These are phyloP conservation scores for Saccopteryx leptura DNA, from an alignment of 2,113 vertebrate species.

Conservation along the genomic window DNA sequence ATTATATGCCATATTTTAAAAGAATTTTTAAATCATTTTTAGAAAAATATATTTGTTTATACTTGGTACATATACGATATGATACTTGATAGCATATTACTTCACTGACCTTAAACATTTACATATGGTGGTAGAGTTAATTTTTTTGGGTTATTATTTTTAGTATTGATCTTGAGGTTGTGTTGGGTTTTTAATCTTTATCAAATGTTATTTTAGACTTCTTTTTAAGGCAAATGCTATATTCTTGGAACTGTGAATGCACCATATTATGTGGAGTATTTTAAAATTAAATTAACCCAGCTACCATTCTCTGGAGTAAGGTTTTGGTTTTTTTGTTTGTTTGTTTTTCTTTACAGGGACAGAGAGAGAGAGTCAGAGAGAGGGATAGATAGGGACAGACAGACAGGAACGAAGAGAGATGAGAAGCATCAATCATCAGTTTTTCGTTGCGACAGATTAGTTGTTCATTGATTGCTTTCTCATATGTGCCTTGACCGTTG, in stretches of 20 bases:
- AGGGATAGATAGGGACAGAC: no score
- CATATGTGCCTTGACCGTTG: no score
- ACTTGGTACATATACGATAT: background rate
- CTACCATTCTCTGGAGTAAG: background rate
- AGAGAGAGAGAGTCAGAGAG: no score
- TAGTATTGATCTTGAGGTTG: background rate
- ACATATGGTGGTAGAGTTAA: background rate
- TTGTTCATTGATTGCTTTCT: no score
- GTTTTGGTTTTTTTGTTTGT: no score
- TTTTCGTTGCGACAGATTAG: no score
- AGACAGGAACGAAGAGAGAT: no score
- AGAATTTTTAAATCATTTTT: conserved; percentile 21
- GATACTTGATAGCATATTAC: background rate
- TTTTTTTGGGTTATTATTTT: conserved; percentile 44
- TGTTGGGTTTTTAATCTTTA: conserved; percentile 9
- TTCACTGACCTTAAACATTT: conserved; percentile 45
- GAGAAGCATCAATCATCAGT: no score
- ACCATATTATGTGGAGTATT: background rate
- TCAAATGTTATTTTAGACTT: conserved; percentile 18
- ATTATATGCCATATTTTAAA: conserved; percentile 41
- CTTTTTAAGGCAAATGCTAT: conserved; percentile 11
- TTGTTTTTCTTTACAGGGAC: no score
- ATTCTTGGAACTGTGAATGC: background rate
- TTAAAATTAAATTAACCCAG: conserved; percentile 42
- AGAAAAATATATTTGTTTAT: conserved; percentile 37